Base-by-base conservation (phyloP, 2,888 invertebrate genomes). In the Dexiosoma caninum region DNA sequence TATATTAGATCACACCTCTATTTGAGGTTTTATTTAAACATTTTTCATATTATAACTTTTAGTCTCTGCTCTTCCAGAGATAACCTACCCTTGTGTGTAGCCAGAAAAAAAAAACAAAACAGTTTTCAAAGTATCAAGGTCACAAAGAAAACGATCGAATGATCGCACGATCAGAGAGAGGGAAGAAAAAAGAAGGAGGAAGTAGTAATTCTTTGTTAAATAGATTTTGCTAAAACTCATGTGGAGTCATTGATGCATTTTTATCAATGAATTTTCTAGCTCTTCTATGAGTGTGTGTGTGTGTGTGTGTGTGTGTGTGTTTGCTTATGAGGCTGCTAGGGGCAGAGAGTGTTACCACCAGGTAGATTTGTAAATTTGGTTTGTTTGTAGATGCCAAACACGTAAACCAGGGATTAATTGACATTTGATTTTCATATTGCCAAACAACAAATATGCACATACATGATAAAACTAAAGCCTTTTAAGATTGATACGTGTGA, bases 1-100 rank as follows among this genome's bases (percentile, higher is more conserved):
- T 83, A 78, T 77, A 86, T 85, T 85, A 85, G 84, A 85, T 86
- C 87, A 87, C 87, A 86, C 87, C 87, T 87, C 85, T 86, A 85
- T 85, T 86, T 86, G 85, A 86, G 86, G 85, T 85, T 86, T 86
- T 78, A 78, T 59, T 83, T 46, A 40, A 14, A 27, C n/a, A 10
- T 49, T 66, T 69, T 16, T 8, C 62, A 42, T 62, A 2, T 12
- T 12, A 8, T 19, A 10, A 40, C 49, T n/a, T 5, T 27, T 7
- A 27, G 59, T 9, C 60, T 42, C 19, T 55, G 70, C 53, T 16
- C 46, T 35, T 27, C 27, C 42, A 44, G 12, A 55, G 40, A 37
- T 12, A 74, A 44, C 69, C 66, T 14, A 57, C 62, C 60, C 72
- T 46, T 8, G 23, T 49, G n/a, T n/a, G n/a, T n/a, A n/a, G n/a